Evolutionary conservation across 2,888 invertebrate species (phyloP).

Genomic region (Agapostemon virescens): DNA sequence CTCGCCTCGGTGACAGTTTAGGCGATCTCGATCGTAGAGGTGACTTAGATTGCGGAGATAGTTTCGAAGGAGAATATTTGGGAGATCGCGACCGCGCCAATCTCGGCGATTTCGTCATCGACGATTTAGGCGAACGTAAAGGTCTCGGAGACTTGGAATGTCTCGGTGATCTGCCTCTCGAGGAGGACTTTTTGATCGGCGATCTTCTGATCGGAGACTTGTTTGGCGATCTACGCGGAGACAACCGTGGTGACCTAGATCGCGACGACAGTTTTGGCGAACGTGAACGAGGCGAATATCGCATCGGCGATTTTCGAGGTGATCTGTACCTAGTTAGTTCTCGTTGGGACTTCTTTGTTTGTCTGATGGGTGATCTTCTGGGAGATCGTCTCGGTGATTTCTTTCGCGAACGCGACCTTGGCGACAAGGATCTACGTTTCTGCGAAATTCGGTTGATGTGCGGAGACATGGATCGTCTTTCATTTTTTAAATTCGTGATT

Average conservation of each 20-base stretch:
- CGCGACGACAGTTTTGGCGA: slow-evolving; percentile 72
- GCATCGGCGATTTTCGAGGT: slow-evolving; percentile 76
- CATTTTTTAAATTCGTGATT: slow-evolving; percentile 51
- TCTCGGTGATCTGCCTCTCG: slow-evolving; percentile 71
- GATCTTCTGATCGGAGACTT: slow-evolving; percentile 70
- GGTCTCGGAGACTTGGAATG: slow-evolving; percentile 66
- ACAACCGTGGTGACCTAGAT: slow-evolving; percentile 71
- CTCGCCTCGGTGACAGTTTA: slow-evolving; percentile 67
- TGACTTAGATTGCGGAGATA: slow-evolving; percentile 63
- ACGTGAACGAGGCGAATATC: slow-evolving; percentile 70
- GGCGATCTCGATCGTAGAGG: slow-evolving; percentile 68
- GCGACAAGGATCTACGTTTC: slow-evolving; percentile 71
- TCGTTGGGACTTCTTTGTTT: slow-evolving; percentile 65
- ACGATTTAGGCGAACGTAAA: slow-evolving; percentile 63
- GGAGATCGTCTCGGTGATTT: slow-evolving; percentile 72
- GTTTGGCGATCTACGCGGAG: slow-evolving; percentile 71
- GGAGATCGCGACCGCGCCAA: slow-evolving; percentile 68
- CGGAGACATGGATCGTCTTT: slow-evolving; percentile 69
- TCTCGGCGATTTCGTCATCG: slow-evolving; percentile 65
- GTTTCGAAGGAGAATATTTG: slow-evolving; percentile 64
- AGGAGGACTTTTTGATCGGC: slow-evolving; percentile 66
- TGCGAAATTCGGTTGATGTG: slow-evolving; percentile 61
- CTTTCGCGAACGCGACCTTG: slow-evolving; percentile 65
- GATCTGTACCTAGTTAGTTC: slow-evolving; percentile 79
- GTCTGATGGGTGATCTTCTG: slow-evolving; percentile 66